Base-by-base conservation (phyloP, 1,140 invertebrate genomes). In the Drosophila tristis region DNA sequence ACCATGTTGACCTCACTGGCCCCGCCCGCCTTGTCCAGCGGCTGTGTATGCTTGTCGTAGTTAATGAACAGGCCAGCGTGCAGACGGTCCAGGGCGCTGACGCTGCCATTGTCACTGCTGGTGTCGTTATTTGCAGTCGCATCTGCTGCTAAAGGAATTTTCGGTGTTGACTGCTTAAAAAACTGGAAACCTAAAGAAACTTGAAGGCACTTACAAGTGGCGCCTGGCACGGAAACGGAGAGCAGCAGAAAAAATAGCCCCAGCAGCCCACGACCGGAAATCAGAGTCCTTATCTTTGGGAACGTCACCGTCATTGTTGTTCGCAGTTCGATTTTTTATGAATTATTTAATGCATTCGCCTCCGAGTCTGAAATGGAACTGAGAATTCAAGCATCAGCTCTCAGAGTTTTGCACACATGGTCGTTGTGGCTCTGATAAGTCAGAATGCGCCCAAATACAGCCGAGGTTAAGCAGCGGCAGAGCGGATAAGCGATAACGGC, bases 21-120 rank as follows among this genome's bases (percentile, higher is more conserved):
- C 45, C 93, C 93, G 59, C 92, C 93, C 20, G 20, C 20, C 65
- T 94, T 93, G 68, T 94, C 92, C 0, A 93, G 82, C 2, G 94
- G 95, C 68, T 95, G 93, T 2, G 94, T 92, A 74, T 94, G 93
- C 91, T 94, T 94, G 82, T 95, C 95, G 77, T 95, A 95, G 54
- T 93, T 94, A 7, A 93, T 79, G 11, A 95, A 92, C 1, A 95
- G 81, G 80, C 94, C 93, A 53, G 93, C 92, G 75, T 94, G 94
- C 45, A 95, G 90, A 2, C 91, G 90, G 85, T 95, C 95, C 16
- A 93, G 93, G 76, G 92, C 92, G 11, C 94, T 95, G 16, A 93
- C 91, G 79, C 94, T 95, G 16, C 15, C 49, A n/a, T 49, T 49
- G 45, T 26, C n/a, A 55, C 61, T n/a, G 47, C 6, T 11, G 25